These are phyloP conservation scores for Macrobrachium rosenbergii DNA, from an alignment of 1,140 invertebrate genomes.

Conservation along the genomic window DNA sequence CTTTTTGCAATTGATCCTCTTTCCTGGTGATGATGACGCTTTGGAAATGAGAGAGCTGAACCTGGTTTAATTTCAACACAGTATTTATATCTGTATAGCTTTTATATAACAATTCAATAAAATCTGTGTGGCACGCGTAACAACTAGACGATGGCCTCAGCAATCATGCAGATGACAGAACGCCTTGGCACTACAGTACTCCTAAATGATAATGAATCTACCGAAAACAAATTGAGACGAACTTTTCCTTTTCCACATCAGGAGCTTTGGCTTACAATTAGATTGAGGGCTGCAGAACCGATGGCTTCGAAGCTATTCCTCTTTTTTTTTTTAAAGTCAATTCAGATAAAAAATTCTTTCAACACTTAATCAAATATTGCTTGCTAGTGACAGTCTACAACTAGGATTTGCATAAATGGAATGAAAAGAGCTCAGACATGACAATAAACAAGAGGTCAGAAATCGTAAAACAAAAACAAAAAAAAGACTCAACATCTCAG, in stretches of 20 bases:
- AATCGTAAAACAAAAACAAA: not conserved
- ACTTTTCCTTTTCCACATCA: not conserved
- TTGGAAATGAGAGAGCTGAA: not conserved
- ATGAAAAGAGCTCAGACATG: constrained; percentile 17
- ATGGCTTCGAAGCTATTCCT: constrained; percentile 24
- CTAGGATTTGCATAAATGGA: constrained; percentile 29
- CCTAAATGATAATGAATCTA: not conserved
- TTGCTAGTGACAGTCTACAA: constrained; percentile 33
- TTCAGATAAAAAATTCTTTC: not conserved
- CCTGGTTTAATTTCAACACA: constrained; percentile 34
- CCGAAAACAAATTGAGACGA: not conserved
- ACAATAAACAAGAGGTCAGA: constrained; percentile 14
- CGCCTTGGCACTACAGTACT: not conserved
- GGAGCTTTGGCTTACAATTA: no score
- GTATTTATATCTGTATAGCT: constrained; percentile 45
- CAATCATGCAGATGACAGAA: constrained; percentile 8
- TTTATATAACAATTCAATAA: constrained; percentile 53
- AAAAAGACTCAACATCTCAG: constrained; percentile 2
- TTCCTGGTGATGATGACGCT: constrained; percentile 11
- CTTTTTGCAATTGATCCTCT: not conserved
- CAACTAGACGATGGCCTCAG: constrained; percentile 29
- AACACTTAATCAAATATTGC: constrained; percentile 34
- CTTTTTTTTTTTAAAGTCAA: constrained; percentile 16
- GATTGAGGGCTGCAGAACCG: not conserved
- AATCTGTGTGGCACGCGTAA: constrained; percentile 49